Evolutionary conservation across 2,113 vertebrate species (phyloP).

Genomic region (Ploceus nigricollis): DNA sequence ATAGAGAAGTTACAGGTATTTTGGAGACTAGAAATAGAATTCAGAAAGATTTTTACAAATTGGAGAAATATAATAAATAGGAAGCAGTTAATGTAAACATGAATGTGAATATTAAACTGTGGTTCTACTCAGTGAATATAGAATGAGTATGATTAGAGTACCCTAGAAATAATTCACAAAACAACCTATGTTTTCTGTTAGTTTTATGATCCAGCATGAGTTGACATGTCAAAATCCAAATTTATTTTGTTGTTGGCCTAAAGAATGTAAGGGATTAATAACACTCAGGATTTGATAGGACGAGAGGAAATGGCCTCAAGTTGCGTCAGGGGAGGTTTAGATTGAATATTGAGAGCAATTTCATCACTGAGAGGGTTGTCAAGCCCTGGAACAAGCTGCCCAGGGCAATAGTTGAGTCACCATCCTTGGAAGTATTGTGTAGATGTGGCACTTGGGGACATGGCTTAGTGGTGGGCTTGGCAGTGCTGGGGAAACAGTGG

Average conservation of each 20-base stretch:
- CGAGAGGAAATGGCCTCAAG: neutral
- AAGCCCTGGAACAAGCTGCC: neutral
- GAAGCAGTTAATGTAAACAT: neutral
- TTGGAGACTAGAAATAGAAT: neutral
- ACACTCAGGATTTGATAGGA: neutral
- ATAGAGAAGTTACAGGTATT: neutral
- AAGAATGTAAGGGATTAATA: neutral
- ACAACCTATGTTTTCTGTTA: neutral
- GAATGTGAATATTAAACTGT: neutral
- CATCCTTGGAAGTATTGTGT: neutral
- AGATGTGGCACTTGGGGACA: neutral
- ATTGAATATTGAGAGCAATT: neutral
- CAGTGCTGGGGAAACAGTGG: neutral
- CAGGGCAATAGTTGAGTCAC: neutral
- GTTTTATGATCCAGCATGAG: neutral
- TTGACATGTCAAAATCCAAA: neutral
- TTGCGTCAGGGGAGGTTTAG: neutral
- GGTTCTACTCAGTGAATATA: neutral
- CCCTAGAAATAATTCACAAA: neutral
- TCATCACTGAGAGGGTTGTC: neutral
- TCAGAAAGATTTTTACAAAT: neutral
- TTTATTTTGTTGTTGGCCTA: neutral
- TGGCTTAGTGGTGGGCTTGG: neutral
- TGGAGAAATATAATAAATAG: neutral
- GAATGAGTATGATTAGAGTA: neutral